Conservation (phyloP, 2,888 invertebrate genomes). For the Neoaliturus tenellus region DNA sequence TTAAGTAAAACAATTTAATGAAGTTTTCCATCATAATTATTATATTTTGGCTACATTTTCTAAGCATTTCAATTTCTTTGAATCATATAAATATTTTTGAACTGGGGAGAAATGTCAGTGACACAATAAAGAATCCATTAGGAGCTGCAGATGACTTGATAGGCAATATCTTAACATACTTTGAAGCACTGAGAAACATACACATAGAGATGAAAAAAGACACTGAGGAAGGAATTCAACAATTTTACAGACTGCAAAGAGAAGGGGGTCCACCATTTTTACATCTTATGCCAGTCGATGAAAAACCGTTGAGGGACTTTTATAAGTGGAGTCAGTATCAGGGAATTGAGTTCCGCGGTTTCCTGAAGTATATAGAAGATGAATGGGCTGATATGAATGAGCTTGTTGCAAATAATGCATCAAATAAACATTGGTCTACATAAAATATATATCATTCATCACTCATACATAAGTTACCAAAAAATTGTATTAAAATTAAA, state of each 20-base stretch:
- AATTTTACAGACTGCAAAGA: neutral
- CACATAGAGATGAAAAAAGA: neutral
- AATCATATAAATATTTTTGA: neutral
- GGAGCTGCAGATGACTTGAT: slow-evolving; percentile 1
- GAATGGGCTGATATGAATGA: slow-evolving; percentile 18
- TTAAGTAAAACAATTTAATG: too few species aligned
- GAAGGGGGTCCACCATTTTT: slow-evolving; percentile 7
- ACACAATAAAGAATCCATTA: slow-evolving; percentile 7
- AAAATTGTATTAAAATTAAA: too few species aligned
- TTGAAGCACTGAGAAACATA: slow-evolving; percentile 4
- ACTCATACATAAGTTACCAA: too few species aligned
- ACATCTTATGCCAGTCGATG: slow-evolving; percentile 2
- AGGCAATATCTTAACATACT: neutral
- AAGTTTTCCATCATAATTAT: neutral
- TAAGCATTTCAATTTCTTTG: neutral
- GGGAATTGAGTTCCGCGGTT: slow-evolving; percentile 19
- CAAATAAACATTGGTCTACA: neutral
- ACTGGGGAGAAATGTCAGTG: neutral
- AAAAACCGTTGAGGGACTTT: neutral
- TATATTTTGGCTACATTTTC: neutral
- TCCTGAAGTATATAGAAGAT: slow-evolving; percentile 21
- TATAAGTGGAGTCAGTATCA: slow-evolving; percentile 11
- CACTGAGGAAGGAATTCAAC: neutral
- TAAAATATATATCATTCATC: neutral
- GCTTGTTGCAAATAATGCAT: neutral